Base-by-base conservation (phyloP, 2,113 vertebrate species). In the Serilophus lunatus region DNA sequence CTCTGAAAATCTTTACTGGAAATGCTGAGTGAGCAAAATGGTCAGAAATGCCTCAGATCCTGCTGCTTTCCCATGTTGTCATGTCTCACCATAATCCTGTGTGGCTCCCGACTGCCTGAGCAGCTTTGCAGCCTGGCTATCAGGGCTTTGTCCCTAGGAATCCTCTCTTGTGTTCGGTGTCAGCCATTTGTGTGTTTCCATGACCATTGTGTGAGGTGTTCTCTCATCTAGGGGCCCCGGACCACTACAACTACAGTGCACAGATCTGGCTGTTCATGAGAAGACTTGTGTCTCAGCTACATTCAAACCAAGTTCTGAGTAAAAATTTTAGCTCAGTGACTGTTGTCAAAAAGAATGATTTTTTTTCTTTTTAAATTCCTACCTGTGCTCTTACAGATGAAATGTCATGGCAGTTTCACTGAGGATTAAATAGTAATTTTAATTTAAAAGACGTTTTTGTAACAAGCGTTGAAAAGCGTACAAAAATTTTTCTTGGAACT, bases 161-260 rank as follows among this genome's bases (percentile, higher is more conserved):
- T 63, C 50, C 2, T 4, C 47, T n/a, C 5, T 2, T 53, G 2
- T 12, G 25, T 57, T 87, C 31, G 18, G 7, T 72, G 49, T 15
- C 61, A 47, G 56, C 1, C 3, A 2, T 24, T 60, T 35, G 45
- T 81, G 51, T 2, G 18, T 86, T 88, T 80, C 79, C 18, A 2
- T 77, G 45, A 33, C 25, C 31, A 29, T 31, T 57, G 47, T 0
- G 0, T 22, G 3, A 33, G 53, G 13, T 2, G 15, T 11, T 50
- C 25, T 74, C 10, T 75, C 2, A 0, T 47, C 24, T 54, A 50
- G 6, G 31, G 35, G 11, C 9, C 35, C 26, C 63, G 47, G 45
- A 13, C 17, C 22, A 29, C 20, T 26, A 7, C 29, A 57, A 7
- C 61, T 35, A 24, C 3, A 23, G 9, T 5, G 8, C 3, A 1